Percentiles rank a stretch among this genome's conserved stretches.
These are phyloP conservation scores for Eleginops maclovinus DNA, from an alignment of 2,113 vertebrate species.

Conservation along the genomic window DNA sequence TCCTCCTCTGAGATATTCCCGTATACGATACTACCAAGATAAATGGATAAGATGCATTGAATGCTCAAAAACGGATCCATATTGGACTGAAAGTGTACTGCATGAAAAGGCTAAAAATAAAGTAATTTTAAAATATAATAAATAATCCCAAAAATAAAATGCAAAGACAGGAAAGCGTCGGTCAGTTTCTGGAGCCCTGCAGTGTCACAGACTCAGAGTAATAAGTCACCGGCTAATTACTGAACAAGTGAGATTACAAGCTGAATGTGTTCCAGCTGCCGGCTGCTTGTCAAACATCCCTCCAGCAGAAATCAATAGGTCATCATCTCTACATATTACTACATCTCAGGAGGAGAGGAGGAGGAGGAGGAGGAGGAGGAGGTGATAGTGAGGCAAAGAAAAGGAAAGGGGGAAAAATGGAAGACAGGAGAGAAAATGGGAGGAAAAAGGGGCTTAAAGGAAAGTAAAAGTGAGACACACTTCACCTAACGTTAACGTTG, in stretches of 20 bases:
- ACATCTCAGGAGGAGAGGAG: constrained; percentile 41
- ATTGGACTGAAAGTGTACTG: neutral
- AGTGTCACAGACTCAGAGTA: constrained; percentile 26
- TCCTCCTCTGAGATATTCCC: too few relatives aligned
- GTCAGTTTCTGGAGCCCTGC: constrained; percentile 6
- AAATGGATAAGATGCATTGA: neutral
- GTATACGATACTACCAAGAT: too few relatives aligned
- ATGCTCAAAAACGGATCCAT: neutral
- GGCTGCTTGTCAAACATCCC: constrained; percentile 67
- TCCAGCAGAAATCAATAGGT: constrained; percentile 75
- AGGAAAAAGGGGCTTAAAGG: too few relatives aligned
- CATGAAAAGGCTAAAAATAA: neutral
- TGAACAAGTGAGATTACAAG: constrained; percentile 66
- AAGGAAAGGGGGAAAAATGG: neutral
- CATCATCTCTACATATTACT: constrained; percentile 76
- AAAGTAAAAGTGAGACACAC: too few relatives aligned
- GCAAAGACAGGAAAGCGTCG: constrained; percentile 6
- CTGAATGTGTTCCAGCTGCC: constrained; percentile 54
- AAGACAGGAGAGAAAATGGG: neutral
- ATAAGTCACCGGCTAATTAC: constrained; percentile 70
- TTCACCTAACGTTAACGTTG: too few relatives aligned
- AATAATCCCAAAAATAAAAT: neutral
- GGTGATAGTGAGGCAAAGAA: constrained; percentile 22
- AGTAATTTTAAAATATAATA: neutral
- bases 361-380: constrained; percentile 1